Conservation (phyloP, 2,797 vertebrate species). For the Harpagifer antarcticus region DNA sequence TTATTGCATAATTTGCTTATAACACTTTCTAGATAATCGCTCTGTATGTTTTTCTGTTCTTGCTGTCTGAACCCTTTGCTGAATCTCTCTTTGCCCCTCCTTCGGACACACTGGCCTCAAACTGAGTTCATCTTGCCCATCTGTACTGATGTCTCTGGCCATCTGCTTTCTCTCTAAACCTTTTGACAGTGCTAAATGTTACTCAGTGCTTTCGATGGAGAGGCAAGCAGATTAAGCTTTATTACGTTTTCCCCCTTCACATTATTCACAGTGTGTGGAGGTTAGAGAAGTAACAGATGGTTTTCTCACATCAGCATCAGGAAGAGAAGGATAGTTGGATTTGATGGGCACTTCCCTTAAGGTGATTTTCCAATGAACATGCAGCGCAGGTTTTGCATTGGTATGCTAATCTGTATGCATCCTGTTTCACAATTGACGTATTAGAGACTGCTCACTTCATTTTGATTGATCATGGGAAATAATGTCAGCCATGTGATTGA, state of each 20-base stretch:
- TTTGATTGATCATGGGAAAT: slow-evolving; percentile 40
- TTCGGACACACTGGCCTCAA: slow-evolving; percentile 18
- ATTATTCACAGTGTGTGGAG: slow-evolving; percentile 28
- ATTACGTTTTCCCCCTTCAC: slow-evolving; percentile 8
- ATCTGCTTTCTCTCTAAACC: slow-evolving; percentile 54
- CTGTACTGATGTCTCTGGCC: slow-evolving; percentile 1
- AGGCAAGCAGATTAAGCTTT: slow-evolving; percentile 54
- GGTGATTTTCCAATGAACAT: slow-evolving; percentile 37
- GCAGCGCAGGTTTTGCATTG: slow-evolving; percentile 26
- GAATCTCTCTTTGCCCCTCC: slow-evolving; percentile 17
- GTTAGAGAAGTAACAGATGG: slow-evolving; percentile 53
- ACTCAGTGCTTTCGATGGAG: slow-evolving; percentile 29
- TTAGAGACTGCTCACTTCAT: slow-evolving; percentile 33
- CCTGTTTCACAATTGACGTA: slow-evolving; percentile 15
- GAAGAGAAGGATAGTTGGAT: slow-evolving; percentile 24
- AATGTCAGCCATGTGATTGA: slow-evolving; percentile 18
- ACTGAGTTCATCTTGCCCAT: slow-evolving; percentile 31
- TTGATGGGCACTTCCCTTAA: slow-evolving; percentile 42
- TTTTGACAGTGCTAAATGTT: slow-evolving; percentile 37
- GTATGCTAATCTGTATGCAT: slow-evolving; percentile 37
- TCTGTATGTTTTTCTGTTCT: neutral
- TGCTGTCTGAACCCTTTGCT: neutral
- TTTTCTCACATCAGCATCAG: slow-evolving; percentile 25
- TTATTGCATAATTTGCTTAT: neutral
- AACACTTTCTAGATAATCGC: neutral